Evolutionary conservation across 1,140 invertebrate species (phyloP).

Genomic region (Heliconius melpomene): DNA sequence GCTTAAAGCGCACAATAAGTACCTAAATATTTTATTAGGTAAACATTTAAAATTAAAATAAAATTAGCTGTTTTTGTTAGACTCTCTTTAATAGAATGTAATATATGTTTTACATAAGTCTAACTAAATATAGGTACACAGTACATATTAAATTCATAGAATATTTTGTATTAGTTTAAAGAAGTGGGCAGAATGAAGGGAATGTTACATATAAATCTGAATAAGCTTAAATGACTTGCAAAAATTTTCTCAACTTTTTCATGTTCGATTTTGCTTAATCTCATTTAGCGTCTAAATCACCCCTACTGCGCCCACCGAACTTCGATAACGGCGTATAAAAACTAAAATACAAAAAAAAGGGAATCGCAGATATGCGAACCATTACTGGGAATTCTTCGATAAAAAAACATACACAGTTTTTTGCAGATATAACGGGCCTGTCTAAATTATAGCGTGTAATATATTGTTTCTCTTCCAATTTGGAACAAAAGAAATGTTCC

Average conservation of each 20-base stretch:
- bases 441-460: constrained; percentile 47
- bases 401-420: constrained; percentile 53
- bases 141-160: background rate
- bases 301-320: constrained; percentile 65
- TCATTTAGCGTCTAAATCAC: constrained; percentile 43
- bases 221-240: constrained; percentile 17
- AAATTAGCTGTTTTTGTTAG: background rate
- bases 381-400: constrained; percentile 54
- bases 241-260: constrained; percentile 13
- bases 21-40: too few relatives aligned
- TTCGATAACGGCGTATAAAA: constrained; percentile 44
- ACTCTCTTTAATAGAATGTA: background rate
- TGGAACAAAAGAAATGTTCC: constrained; percentile 48
- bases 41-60: background rate
- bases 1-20: too few relatives aligned
- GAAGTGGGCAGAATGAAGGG: background rate
- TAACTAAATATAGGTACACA: background rate
- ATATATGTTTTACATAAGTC: background rate
- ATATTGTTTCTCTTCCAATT: constrained; percentile 47
- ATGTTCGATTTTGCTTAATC: constrained; percentile 33
- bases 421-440: constrained; percentile 62
- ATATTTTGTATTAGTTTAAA: background rate
- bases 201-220: background rate
- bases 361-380: constrained; percentile 69
- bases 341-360: constrained; percentile 53